phyloP scores from a whole-genome alignment of 2,797 vertebrate species.

The Pipistrellus pipistrellus region DNA sequence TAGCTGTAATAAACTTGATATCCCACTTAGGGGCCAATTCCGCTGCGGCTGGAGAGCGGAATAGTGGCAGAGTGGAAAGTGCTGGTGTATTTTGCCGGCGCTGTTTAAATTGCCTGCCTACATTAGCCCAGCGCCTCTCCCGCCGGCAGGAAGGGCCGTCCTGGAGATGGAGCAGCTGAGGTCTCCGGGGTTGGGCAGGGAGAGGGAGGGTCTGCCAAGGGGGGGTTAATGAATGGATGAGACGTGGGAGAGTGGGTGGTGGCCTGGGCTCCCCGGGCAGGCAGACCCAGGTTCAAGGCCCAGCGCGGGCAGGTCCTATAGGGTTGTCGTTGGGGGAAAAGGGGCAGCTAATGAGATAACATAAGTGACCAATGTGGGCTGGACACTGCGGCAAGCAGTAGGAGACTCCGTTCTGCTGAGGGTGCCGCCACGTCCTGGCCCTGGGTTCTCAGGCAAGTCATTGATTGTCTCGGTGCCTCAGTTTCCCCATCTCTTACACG shows the following conservation, averaged over 20 bases:
- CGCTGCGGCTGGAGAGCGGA: slow-evolving; percentile 72
- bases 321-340: accelerated
- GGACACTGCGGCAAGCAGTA: accelerated
- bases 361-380: accelerated
- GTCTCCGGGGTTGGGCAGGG: slow-evolving; percentile 23
- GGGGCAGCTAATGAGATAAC: accelerated
- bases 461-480: not conserved
- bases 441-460: not conserved
- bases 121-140: slow-evolving; percentile 67
- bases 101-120: slow-evolving; percentile 83
- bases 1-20: slow-evolving; percentile 87
- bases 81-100: slow-evolving; percentile 60
- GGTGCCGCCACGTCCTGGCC: not conserved
- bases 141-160: slow-evolving; percentile 64
- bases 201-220: slow-evolving; percentile 27
- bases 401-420: accelerated
- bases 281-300: not conserved
- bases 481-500: not conserved
- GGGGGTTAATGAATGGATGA: slow-evolving; percentile 67
- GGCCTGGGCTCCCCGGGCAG: not conserved
- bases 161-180: slow-evolving; percentile 75
- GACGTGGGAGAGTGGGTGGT: accelerated
- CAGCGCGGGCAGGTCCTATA: not conserved
- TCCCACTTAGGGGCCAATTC: slow-evolving; percentile 85
- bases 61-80: slow-evolving; percentile 74